phyloP scores from a whole-genome alignment of 2,888 invertebrate species.

The Tridacna crocea region DNA sequence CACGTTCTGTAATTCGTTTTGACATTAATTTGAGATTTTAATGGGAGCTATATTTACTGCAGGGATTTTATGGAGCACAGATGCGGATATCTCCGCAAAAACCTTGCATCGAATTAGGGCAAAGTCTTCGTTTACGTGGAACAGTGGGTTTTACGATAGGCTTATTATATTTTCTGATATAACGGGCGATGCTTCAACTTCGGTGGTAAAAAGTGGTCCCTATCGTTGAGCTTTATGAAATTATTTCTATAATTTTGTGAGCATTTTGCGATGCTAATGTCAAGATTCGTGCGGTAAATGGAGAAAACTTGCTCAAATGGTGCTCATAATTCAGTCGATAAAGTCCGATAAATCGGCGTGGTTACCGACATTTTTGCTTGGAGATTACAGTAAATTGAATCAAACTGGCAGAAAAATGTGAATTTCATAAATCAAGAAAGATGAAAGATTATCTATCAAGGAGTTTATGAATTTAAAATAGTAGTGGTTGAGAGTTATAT shows the following conservation, averaged over 20 bases:
- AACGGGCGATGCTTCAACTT: conserved; percentile 40
- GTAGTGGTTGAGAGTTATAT: too few relatives aligned
- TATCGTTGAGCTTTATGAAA: conserved; percentile 36
- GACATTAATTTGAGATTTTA: conserved; percentile 65
- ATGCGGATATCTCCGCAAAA: conserved; percentile 61
- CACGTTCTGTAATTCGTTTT: conserved; percentile 59
- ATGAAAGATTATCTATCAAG: not conserved
- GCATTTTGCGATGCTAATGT: conserved; percentile 39
- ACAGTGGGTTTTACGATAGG: conserved; percentile 30
- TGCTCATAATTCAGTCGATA: conserved; percentile 12
- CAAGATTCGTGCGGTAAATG: conserved; percentile 24
- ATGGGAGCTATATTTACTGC: conserved; percentile 62
- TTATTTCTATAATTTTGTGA: conserved; percentile 40
- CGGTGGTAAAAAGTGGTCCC: conserved; percentile 49
- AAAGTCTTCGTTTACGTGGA: conserved; percentile 6
- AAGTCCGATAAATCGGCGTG: conserved; percentile 1
- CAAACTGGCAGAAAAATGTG: conserved; percentile 6
- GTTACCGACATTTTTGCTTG: conserved; percentile 2
- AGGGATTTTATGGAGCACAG: conserved; percentile 64
- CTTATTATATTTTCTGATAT: conserved; percentile 35
- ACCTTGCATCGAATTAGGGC: conserved; percentile 56
- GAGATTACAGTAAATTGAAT: conserved; percentile 24
- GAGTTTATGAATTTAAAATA: not conserved
- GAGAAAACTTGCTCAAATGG: conserved; percentile 14
- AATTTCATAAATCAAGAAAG: not conserved